Conservation (phyloP, 1,140 invertebrate species). For the Euura lappo region DNA sequence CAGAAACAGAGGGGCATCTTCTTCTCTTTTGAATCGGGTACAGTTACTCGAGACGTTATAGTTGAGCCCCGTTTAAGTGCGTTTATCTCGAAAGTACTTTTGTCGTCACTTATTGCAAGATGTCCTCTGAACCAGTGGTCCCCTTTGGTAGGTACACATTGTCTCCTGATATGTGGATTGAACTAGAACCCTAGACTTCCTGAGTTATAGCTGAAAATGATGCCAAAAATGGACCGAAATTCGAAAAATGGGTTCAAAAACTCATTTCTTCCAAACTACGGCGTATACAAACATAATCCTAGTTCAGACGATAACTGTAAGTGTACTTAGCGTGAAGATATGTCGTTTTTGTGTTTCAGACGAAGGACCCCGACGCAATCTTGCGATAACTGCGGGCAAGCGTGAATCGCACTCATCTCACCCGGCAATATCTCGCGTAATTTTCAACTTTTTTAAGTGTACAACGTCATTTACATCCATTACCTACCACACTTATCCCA, state of each 20-base stretch:
- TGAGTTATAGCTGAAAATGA: neutral
- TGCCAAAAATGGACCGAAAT: neutral
- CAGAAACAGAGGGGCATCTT: neutral
- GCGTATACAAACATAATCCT: neutral
- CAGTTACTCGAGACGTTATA: neutral
- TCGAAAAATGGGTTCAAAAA: neutral
- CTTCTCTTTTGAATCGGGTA: neutral
- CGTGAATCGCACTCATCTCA: neutral
- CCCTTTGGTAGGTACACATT: neutral
- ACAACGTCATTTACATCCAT: no score
- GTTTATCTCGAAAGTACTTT: neutral
- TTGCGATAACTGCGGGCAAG: neutral
- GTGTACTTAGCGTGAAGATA: neutral
- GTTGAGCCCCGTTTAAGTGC: neutral
- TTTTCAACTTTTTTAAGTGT: neutral
- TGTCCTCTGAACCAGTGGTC: neutral
- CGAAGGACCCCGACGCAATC: neutral
- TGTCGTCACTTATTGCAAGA: neutral
- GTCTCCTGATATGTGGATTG: neutral
- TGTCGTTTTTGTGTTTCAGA: neutral
- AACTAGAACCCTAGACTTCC: neutral
- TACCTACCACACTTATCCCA: no score
- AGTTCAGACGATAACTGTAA: neutral
- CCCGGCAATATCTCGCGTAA: neutral
- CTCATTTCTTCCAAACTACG: neutral